phyloP scores from a whole-genome alignment of 2,888 invertebrate species.

The Hydrotaea cyrtoneurina region DNA sequence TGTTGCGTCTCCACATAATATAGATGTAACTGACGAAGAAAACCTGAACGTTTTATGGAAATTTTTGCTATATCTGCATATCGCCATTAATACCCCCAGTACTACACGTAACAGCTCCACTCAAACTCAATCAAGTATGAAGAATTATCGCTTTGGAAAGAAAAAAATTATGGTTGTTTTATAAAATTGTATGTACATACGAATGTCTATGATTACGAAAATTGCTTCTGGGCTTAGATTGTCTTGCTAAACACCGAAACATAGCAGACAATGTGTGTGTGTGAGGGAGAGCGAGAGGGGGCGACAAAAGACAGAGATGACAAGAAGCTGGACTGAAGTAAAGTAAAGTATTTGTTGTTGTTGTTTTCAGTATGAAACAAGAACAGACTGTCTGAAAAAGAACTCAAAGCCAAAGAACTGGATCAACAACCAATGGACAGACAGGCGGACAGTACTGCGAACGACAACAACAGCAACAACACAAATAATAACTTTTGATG shows the following conservation, averaged over 20 bases:
- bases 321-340: slow-evolving; percentile 12
- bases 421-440: slow-evolving; percentile 52
- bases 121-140: slow-evolving; percentile 67
- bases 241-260: neutral
- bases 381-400: slow-evolving; percentile 48
- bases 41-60: slow-evolving; percentile 29
- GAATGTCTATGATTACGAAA: slow-evolving; percentile 67
- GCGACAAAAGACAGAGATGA: slow-evolving; percentile 20
- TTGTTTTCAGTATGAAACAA: slow-evolving; percentile 4
- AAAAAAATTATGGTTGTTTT: slow-evolving; percentile 56
- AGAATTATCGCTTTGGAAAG: slow-evolving; percentile 61
- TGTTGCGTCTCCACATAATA: neutral
- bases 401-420: slow-evolving; percentile 59
- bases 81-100: slow-evolving; percentile 14
- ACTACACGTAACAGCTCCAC: slow-evolving; percentile 50
- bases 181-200: slow-evolving; percentile 48
- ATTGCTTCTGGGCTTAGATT: slow-evolving; percentile 66
- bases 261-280: neutral
- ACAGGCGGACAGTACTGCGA: neutral
- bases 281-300: neutral
- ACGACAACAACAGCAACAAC: slow-evolving; percentile 26
- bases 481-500: slow-evolving; percentile 62
- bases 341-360: neutral
- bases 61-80: slow-evolving; percentile 31
- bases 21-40: slow-evolving; percentile 6